These are phyloP conservation scores for Pantelozetes paolii DNA, from an alignment of 2,888 invertebrate genomes.

Conservation along the genomic window DNA sequence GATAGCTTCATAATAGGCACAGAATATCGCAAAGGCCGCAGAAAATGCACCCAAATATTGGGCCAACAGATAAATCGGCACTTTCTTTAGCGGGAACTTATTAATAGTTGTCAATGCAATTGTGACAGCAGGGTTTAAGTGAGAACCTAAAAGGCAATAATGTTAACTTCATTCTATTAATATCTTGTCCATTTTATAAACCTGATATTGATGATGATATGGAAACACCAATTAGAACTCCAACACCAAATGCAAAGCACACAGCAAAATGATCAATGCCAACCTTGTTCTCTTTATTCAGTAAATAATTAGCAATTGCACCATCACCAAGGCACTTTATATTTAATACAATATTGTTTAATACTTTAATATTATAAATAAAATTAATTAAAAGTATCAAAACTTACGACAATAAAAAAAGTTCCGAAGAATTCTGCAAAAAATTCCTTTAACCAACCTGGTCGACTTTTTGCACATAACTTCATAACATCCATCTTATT, in stretches of 20 bases:
- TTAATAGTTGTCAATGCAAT: constrained; percentile 52
- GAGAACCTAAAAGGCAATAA: neutral
- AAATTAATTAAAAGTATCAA: neutral
- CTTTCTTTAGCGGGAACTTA: constrained; percentile 52
- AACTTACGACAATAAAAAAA: constrained; percentile 33
- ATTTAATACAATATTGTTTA: too few relatives aligned
- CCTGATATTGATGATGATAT: constrained; percentile 38
- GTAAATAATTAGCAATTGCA: constrained; percentile 35
- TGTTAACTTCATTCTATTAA: neutral
- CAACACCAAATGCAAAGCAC: constrained; percentile 53
- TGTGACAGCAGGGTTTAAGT: neutral
- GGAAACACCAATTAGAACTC: constrained; percentile 40
- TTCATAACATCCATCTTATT: too few relatives aligned
- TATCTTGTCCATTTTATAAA: neutral
- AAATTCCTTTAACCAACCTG: constrained; percentile 31
- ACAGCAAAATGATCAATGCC: constrained; percentile 41
- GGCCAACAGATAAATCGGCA: constrained; percentile 53
- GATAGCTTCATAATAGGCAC: constrained; percentile 49
- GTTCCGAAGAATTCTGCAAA: constrained; percentile 40
- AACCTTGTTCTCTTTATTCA: constrained; percentile 23
- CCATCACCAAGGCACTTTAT: constrained; percentile 31
- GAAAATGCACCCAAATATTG: constrained; percentile 49
- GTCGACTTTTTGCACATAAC: too few relatives aligned
- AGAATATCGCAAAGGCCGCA: constrained; percentile 40
- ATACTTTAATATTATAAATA: neutral